phyloP scores from a whole-genome alignment of 2,113 vertebrate species.

The Ceratotherium simum region DNA sequence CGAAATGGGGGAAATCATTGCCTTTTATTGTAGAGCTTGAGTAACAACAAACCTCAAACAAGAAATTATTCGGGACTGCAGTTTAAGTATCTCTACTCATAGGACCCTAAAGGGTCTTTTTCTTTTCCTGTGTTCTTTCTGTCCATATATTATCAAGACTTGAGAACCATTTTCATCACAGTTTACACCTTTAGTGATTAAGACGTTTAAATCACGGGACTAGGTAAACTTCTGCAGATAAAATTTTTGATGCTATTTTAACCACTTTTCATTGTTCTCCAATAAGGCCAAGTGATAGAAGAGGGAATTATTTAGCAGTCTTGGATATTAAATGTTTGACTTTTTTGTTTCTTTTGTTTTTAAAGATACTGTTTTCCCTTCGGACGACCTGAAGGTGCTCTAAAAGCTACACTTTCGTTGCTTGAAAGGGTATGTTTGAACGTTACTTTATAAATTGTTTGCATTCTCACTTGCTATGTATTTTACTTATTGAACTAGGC shows the following conservation, averaged over 20 bases:
- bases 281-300: not conserved
- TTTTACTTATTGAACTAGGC: not conserved
- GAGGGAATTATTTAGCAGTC: not conserved
- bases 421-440: slow-evolving; percentile 94
- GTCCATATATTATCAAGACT: not conserved
- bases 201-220: not conserved
- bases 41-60: not conserved
- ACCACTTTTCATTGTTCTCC: not conserved
- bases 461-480: not conserved
- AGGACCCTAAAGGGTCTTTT: not conserved
- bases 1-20: not conserved
- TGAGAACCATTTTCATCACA: not conserved
- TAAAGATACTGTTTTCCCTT: slow-evolving; percentile 99
- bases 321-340: slow-evolving; percentile 28
- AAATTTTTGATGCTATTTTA: not conserved
- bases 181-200: not conserved
- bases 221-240: not conserved
- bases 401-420: slow-evolving; percentile 98
- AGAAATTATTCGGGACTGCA: not conserved
- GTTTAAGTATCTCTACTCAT: not conserved
- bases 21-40: not conserved
- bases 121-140: not conserved
- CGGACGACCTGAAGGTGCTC: slow-evolving; percentile 97
- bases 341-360: slow-evolving; percentile 68
- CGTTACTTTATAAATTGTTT: not conserved